Conservation (phyloP, 2,797 vertebrate species). For the Trematomus bernacchii region DNA sequence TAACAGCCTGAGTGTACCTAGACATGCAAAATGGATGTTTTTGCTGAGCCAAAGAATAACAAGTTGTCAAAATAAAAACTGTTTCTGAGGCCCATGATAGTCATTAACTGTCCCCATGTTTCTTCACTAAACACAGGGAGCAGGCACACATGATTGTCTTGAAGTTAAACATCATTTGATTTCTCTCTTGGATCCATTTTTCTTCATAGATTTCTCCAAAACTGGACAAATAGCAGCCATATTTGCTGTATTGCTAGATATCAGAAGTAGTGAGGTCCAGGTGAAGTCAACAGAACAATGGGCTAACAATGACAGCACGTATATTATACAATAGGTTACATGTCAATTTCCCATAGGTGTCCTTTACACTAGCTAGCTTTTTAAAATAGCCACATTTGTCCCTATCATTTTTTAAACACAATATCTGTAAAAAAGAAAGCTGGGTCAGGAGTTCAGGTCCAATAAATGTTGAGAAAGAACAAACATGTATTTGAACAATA, state of each 20-base stretch:
- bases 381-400: too few species aligned
- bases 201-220: not conserved
- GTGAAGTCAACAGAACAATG: not conserved
- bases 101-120: slow-evolving; percentile 24
- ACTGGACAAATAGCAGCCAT: not conserved
- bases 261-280: not conserved
- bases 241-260: not conserved
- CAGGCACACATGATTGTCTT: not conserved
- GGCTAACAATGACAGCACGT: not conserved
- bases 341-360: not conserved
- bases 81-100: slow-evolving; percentile 42
- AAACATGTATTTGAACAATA: too few species aligned
- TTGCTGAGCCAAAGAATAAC: slow-evolving; percentile 24
- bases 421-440: too few species aligned
- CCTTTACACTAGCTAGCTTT: too few species aligned
- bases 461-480: too few species aligned
- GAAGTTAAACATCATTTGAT: not conserved
- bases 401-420: too few species aligned
- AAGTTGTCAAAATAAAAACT: slow-evolving; percentile 49
- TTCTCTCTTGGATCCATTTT: not conserved
- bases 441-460: too few species aligned
- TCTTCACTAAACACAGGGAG: slow-evolving; percentile 32
- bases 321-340: not conserved
- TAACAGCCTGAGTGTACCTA: not conserved
- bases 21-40: slow-evolving; percentile 38